These are phyloP conservation scores for Drosophila fuyamai DNA, from an alignment of 1,140 invertebrate species.

Conservation along the genomic window DNA sequence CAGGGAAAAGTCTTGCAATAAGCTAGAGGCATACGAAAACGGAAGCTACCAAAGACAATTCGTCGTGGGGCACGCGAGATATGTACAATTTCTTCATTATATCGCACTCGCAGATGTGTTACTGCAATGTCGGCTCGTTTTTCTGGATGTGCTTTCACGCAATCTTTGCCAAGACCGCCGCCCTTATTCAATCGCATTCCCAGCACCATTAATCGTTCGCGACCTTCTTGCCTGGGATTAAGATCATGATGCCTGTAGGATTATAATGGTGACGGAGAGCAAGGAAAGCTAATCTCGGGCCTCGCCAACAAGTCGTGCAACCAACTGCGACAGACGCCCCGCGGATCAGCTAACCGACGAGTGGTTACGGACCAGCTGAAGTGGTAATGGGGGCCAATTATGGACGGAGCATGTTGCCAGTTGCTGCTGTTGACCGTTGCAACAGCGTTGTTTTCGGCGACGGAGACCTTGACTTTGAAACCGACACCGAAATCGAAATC, in stretches of 20 bases:
- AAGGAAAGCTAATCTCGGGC: neutral
- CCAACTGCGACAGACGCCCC: conserved; percentile 23
- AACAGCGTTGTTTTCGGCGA: conserved; percentile 1
- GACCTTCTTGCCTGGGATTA: conserved; percentile 14
- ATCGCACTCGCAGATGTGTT: conserved; percentile 11
- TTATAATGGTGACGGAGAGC: neutral
- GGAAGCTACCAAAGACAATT: conserved; percentile 51
- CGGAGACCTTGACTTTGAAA: conserved; percentile 76
- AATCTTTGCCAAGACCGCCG: conserved; percentile 12
- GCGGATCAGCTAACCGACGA: conserved; percentile 39
- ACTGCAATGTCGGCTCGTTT: conserved; percentile 37
- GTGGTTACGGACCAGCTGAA: conserved; percentile 21
- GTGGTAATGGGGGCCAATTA: conserved; percentile 73
- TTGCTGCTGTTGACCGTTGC: conserved; percentile 39
- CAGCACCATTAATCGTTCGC: conserved; percentile 3
- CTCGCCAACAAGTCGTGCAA: conserved; percentile 28
- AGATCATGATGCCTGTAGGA: neutral
- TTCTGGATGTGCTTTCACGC: conserved; percentile 34
- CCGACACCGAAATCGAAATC: conserved; percentile 3
- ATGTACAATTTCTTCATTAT: conserved; percentile 16
- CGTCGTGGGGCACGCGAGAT: conserved; percentile 54
- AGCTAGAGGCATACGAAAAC: conserved; percentile 18
- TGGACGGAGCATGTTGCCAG: conserved; percentile 50
- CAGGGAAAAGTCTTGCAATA: conserved; percentile 48
- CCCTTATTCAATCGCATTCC: conserved; percentile 2